Base-by-base conservation (phyloP, 2,113 vertebrate species). In the Meriones unguiculatus region DNA sequence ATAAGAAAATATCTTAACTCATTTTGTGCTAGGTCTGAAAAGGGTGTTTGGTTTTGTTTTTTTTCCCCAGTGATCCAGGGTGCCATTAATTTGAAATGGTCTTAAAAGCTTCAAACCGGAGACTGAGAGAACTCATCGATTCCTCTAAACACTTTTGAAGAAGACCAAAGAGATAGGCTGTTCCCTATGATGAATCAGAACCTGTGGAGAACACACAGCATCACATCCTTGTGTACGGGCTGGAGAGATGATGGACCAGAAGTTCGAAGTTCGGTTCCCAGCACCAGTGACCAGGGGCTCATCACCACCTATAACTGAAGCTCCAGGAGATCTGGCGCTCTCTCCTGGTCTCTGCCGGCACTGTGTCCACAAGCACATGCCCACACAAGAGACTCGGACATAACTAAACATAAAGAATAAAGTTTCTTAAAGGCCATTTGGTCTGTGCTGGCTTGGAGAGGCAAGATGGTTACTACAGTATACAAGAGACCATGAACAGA, bases 121-220 rank as follows among this genome's bases (percentile, higher is more conserved):
- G 30, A 72, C 32, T 90, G 77, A 54, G 18, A 96, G 67, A 96
- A 52, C 17, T 95, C 69, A 95, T 91, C 91, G 89, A 94, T 96
- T 91, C 86, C 30, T 72, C 54, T 89, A 93, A 94, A 90, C 59
- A 91, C n/a, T 94, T 93, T 15, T 91, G 84, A 87, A 78, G 32
- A 90, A 95, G 67, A 93, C 64, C 64, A 93, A 91, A 87, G 82
- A 81, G 25, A 18, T 69, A 28, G 28, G 17, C 80, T 91, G 59
- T 91, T 54, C 65, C 15, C 52, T 82, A 73, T 87, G 85, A 89
- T 32, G 81, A 54, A 93, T 70, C 59, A 91, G 65, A 10, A 65
- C 67, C 87, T 89, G 46, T 41, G 62, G 85, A 81, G 62, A 93
- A 70, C 65, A 22, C 20, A 80, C 15, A 89, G 20, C 11, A 57